Base-by-base conservation (phyloP, 2,888 invertebrate species). In the Pecten maximus region DNA sequence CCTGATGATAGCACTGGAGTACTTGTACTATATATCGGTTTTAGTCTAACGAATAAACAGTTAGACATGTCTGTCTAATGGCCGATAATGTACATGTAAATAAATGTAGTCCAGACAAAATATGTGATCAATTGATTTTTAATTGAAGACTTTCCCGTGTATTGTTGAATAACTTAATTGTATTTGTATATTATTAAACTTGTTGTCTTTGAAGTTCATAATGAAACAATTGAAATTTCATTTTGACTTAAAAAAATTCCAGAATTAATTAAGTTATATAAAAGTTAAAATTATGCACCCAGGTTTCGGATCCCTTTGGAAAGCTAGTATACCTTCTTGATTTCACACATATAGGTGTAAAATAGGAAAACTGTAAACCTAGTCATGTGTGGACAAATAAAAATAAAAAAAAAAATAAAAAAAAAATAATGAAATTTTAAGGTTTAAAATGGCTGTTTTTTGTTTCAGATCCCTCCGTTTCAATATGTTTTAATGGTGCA, bases 401-500 rank as follows among this genome's bases (percentile, higher is more conserved):
- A 54, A 54, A 19, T 44, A 6, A 44, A 44, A 10, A 10, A 6
- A 44, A 10, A 44, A 12, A 44, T 44, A 44, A 12, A 44, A 44
- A 12, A 44, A 44, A 10, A 12, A 44, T 12, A 44, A 12, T 6
- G 44, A 44, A 10, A 44, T 44, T 44, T 44, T 12, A 44, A 44
- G 12, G 44, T 12, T 12, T 44, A 12, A 44, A 10, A 44, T 44
- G 6, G 23, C 4, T n/a, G 23, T 28, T 74, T 35, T 54, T 3
- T 35, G 74, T 74, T 74, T 35, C 74, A 74, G 74, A 74, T 74
- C 74, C 74, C 8, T 87, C 40, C 40, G 44, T 87, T 87, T 40
- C 87, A 48, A 88, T 48, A 88, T 91, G 91, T 86, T 91, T 91
- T 88, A 89, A 91, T 88, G 89, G 89, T 28, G 89, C 89, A 48